Conservation (phyloP, 2,113 vertebrate genomes). For the Pollachius pollachius region DNA sequence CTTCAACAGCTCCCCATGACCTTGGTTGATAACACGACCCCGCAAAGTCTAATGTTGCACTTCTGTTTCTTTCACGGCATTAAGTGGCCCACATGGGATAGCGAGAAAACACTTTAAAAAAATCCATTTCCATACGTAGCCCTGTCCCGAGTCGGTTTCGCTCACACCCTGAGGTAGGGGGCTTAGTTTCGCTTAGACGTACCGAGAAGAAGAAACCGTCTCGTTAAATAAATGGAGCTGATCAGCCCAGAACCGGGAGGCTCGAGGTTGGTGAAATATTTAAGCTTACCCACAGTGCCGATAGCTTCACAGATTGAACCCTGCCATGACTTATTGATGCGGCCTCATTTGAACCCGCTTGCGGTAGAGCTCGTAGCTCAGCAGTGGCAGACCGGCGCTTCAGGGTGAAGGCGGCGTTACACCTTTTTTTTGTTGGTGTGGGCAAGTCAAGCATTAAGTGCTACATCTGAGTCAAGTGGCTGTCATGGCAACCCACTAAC, state of each 20-base stretch:
- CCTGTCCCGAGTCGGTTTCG: conserved; percentile 49
- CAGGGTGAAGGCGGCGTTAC: too few species aligned
- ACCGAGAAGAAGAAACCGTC: conserved; percentile 32
- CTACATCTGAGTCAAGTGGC: too few species aligned
- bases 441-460: neutral
- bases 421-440: too few species aligned
- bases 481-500: too few species aligned
- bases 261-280: conserved; percentile 44
- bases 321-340: conserved; percentile 33
- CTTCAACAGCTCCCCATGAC: conserved; percentile 42
- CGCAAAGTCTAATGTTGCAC: conserved; percentile 49
- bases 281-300: conserved; percentile 36
- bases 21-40: conserved; percentile 54
- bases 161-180: conserved; percentile 43
- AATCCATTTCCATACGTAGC: conserved; percentile 62
- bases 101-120: conserved; percentile 66
- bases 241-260: conserved; percentile 12
- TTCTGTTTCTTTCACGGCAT: conserved; percentile 42
- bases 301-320: conserved; percentile 18
- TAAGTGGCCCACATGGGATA: conserved; percentile 59
- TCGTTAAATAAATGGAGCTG: conserved; percentile 23
- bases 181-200: conserved; percentile 32
- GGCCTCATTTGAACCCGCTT: conserved; percentile 1
- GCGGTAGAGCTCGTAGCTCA: too few species aligned
- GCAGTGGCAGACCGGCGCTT: too few species aligned